phyloP scores from a whole-genome alignment of 2,888 invertebrate genomes.

The Watsonalla binaria region DNA sequence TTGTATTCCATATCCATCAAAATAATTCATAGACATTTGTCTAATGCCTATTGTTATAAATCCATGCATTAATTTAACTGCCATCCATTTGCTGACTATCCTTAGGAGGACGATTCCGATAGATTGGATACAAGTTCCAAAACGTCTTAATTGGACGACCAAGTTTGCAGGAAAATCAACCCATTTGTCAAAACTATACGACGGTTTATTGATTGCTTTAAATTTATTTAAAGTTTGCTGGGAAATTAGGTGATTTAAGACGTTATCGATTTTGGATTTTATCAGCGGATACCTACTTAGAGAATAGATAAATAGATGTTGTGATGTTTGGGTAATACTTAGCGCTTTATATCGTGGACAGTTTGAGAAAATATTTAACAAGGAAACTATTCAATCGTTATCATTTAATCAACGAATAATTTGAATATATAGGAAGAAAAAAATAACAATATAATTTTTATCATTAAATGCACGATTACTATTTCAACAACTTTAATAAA shows the following conservation, averaged over 20 bases:
- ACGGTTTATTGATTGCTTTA: slow-evolving; percentile 40
- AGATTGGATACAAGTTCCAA: slow-evolving; percentile 69
- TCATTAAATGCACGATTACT: no score
- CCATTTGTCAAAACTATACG: neutral
- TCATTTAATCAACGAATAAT: no score
- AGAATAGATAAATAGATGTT: no score
- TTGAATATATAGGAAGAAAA: no score
- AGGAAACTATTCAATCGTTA: no score
- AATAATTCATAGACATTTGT: slow-evolving; percentile 14
- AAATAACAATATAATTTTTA: no score
- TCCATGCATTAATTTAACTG: slow-evolving; percentile 76
- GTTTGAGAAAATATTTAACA: no score
- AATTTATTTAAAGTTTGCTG: slow-evolving; percentile 15
- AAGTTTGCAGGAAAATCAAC: neutral
- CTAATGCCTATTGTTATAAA: slow-evolving; percentile 73
- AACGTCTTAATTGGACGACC: neutral
- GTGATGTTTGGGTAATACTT: no score
- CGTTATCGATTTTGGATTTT: slow-evolving; percentile 18
- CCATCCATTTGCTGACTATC: slow-evolving; percentile 71
- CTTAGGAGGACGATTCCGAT: slow-evolving; percentile 80
- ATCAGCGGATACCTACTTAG: slow-evolving; percentile 1
- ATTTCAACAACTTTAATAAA: no score
- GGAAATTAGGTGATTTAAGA: neutral
- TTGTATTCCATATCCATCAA: neutral
- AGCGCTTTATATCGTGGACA: no score